Percentiles rank a stretch among this genome's conserved stretches.
These are phyloP conservation scores for Tenthredo mesomela DNA, from an alignment of 2,888 invertebrate genomes.

Conservation along the genomic window DNA sequence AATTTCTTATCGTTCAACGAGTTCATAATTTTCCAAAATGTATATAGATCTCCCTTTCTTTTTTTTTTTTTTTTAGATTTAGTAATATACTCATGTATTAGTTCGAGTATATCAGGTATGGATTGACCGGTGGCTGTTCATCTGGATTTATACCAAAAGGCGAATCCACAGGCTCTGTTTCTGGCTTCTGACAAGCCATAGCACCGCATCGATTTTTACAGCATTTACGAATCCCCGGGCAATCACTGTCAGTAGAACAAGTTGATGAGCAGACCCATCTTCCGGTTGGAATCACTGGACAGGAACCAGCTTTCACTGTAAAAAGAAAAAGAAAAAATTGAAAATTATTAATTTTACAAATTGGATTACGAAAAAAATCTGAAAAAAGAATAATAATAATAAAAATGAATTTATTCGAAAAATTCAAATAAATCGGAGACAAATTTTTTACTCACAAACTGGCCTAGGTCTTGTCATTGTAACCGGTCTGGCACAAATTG, in stretches of 20 bases:
- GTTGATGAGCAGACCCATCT: conserved; percentile 81
- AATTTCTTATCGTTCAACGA: neutral
- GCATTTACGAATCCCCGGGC: conserved; percentile 79
- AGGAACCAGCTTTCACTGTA: conserved; percentile 80
- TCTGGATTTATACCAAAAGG: neutral
- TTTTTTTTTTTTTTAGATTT: neutral
- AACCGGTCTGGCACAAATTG: conserved; percentile 73
- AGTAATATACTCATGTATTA: neutral
- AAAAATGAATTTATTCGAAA: neutral
- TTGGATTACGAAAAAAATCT: neutral
- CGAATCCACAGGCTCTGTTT: conserved; percentile 48
- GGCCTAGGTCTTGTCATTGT: conserved; percentile 65
- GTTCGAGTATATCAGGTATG: conserved; percentile 15
- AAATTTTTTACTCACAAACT: conserved; percentile 59
- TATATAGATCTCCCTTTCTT: neutral
- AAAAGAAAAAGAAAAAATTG: conserved; percentile 55
- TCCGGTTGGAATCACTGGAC: conserved; percentile 79
- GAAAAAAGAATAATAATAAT: neutral
- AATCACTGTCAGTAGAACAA: conserved; percentile 81
- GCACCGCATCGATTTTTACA: conserved; percentile 82
- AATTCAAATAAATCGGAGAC: neutral
- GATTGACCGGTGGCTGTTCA: conserved; percentile 3
- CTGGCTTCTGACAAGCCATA: conserved; percentile 77
- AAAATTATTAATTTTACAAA: neutral
- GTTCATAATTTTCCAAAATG: neutral